Conservation (phyloP, 2,113 vertebrate species). For the Nesospiza acunhae region DNA sequence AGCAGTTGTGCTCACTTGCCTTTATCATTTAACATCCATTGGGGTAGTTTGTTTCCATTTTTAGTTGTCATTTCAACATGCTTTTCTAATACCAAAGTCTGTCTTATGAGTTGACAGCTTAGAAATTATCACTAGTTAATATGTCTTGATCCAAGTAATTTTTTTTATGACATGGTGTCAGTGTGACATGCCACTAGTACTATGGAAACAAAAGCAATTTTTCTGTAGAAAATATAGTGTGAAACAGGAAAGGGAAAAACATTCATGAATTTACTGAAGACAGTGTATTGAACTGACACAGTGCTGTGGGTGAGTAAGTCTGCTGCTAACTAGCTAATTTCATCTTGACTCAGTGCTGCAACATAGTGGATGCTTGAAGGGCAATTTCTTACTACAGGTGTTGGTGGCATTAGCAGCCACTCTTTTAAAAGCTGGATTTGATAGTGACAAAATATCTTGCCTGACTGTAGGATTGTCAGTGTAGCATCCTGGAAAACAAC, state of each 20-base stretch:
- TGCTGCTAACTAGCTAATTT: background rate
- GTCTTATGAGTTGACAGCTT: background rate
- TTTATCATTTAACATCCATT: background rate
- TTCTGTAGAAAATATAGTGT: background rate
- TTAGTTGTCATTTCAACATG: background rate
- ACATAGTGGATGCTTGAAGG: background rate
- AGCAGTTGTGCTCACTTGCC: background rate
- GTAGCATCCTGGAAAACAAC: background rate
- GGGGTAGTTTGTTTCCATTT: background rate
- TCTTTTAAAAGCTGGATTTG: background rate
- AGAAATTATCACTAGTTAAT: background rate
- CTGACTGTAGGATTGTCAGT: background rate
- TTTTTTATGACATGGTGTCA: background rate
- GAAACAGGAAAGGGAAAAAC: background rate
- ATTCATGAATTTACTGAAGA: background rate
- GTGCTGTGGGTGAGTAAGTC: background rate
- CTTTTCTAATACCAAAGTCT: background rate
- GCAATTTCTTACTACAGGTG: conserved; percentile 16
- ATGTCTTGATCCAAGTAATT: background rate
- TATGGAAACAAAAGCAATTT: background rate
- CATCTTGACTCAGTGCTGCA: conserved; percentile 7
- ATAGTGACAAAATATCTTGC: background rate
- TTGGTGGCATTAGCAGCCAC: background rate
- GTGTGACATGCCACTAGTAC: background rate
- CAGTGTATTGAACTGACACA: background rate